phyloP scores from a whole-genome alignment of 2,113 vertebrate species.

The Zeus faber region DNA sequence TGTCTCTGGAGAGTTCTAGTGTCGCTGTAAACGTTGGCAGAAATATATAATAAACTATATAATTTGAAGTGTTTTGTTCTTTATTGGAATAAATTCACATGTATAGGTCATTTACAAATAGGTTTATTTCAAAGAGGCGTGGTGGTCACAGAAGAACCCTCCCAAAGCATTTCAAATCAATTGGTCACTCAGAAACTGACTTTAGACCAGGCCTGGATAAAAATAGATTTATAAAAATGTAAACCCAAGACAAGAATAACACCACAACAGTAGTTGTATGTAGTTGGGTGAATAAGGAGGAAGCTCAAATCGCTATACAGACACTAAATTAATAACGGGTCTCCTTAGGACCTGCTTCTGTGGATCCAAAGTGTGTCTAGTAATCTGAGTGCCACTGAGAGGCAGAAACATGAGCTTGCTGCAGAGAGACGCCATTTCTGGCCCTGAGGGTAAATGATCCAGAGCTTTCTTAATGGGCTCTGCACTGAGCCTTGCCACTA shows the following conservation, averaged over 20 bases:
- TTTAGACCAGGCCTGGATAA: no score
- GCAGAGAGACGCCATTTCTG: constrained; percentile 34
- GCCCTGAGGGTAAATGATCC: constrained; percentile 40
- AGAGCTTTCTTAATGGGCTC: constrained; percentile 12
- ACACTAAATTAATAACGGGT: not conserved
- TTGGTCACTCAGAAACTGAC: no score
- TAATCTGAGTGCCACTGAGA: constrained; percentile 41
- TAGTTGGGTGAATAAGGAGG: constrained; percentile 12
- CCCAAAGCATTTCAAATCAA: no score
- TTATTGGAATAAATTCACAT: no score
- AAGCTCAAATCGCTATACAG: no score
- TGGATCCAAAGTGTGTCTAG: constrained; percentile 18
- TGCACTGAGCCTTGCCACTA: constrained; percentile 34
- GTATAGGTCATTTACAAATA: no score
- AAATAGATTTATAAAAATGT: not conserved
- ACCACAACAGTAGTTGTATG: not conserved
- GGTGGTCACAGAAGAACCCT: no score
- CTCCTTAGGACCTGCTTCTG: constrained; percentile 7
- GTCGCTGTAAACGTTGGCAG: constrained; percentile 65
- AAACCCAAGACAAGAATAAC: not conserved
- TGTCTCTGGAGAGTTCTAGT: constrained; percentile 64
- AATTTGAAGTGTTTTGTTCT: constrained; percentile 52
- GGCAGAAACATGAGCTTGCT: constrained; percentile 52
- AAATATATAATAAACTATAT: constrained; percentile 70
- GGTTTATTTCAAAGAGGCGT: no score